Base-by-base conservation (phyloP, 53 echinoderm and acorn worm genomes). In the Temnopleurus reevesii region DNA sequence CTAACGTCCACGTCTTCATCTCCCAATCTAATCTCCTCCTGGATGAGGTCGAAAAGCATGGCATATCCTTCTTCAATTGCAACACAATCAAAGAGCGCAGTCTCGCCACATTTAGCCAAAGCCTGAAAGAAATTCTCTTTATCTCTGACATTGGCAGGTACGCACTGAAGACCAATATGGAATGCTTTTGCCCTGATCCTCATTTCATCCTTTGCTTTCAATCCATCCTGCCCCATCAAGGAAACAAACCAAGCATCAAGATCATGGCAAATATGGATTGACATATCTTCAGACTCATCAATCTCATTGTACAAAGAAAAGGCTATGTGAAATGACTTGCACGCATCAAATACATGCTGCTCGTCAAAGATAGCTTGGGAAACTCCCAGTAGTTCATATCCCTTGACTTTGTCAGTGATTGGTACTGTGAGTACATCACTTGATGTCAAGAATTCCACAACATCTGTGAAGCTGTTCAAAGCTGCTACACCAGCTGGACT, bases 381-480 rank as follows among this genome's bases (percentile, higher is more conserved):
- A 71, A 41, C 71, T 71, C 71, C 71, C 21, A 71, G 7, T 21
- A 71, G 41, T 71, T 71, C 71, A 41, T 71, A 71, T 4, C 36
- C 71, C 21, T 71, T 71, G 0, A 71, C 71, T 41, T 71, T 71
- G 41, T 38, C 71, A 38, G 19, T 27, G 0, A n/a, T 8, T 6
- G 21, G 71, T 9, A 41, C 28, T 8, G 71, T 6, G 1, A 71
- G 8, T 1, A 71, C 41, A 41, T 18, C 23, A 41, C 71, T 71
- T n/a, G 71, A 71, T 71, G 38, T 21, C 8, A 71, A 71, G 43
- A 71, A 71, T 38, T 5, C 38, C 19, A 71, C 71, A 2, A 71
- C 71, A 71, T 38, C 71, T 71, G n/a, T 71, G 71, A 71, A 71
- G 9, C 71, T 38, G 41, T 71, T 71, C 21, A 71, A 41, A 43